Percentiles rank a stretch among this genome's conserved stretches.
Evolutionary conservation across 1,140 invertebrate species (phyloP).

Genomic region (Physella acuta): DNA sequence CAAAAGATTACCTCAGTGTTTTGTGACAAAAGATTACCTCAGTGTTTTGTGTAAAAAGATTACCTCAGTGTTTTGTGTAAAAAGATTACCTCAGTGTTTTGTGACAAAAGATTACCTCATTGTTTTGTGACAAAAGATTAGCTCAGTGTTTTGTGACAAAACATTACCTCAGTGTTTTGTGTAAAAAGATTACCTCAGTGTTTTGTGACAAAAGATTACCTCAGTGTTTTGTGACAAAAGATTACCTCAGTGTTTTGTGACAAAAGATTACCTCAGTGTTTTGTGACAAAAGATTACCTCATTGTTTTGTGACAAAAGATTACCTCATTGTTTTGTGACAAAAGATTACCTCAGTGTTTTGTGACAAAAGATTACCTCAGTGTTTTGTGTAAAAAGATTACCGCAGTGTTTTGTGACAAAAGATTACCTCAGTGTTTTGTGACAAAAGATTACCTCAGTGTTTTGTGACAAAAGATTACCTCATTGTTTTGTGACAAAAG

Average conservation of each 20-base stretch:
- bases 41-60: slow-evolving; percentile 49
- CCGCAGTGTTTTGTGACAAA: slow-evolving; percentile 54
- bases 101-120: slow-evolving; percentile 77
- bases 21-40: slow-evolving; percentile 53
- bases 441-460: slow-evolving; percentile 51
- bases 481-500: slow-evolving; percentile 83
- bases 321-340: slow-evolving; percentile 55
- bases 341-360: slow-evolving; percentile 53
- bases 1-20: slow-evolving; percentile 52
- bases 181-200: slow-evolving; percentile 50
- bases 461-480: slow-evolving; percentile 70
- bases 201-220: slow-evolving; percentile 53
- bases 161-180: slow-evolving; percentile 87
- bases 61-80: slow-evolving; percentile 55
- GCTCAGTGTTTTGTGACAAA: slow-evolving; percentile 54
- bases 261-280: slow-evolving; percentile 52
- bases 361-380: slow-evolving; percentile 50
- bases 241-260: slow-evolving; percentile 52
- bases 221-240: slow-evolving; percentile 52
- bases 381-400: slow-evolving; percentile 48
- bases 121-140: slow-evolving; percentile 68
- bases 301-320: slow-evolving; percentile 71
- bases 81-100: slow-evolving; percentile 54
- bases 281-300: slow-evolving; percentile 76
- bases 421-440: slow-evolving; percentile 53